These are phyloP conservation scores for Pogonomyrmex barbatus DNA, from an alignment of 1,140 invertebrate genomes.

Conservation along the genomic window DNA sequence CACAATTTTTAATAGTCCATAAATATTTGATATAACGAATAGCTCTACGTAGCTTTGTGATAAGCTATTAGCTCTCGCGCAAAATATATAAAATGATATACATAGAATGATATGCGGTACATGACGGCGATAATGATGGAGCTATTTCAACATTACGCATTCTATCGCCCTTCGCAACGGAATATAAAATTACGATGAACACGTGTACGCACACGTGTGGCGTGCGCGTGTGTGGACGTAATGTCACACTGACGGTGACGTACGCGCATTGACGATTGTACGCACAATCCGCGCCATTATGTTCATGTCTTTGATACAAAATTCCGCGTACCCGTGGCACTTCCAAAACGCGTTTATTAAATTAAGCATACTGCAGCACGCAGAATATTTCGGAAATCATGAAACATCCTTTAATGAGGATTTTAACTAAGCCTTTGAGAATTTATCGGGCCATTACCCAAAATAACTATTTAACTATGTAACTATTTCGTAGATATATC, in stretches of 20 bases:
- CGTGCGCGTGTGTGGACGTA: neutral
- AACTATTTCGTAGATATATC: neutral
- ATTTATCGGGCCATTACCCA: conserved; percentile 31
- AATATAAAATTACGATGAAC: conserved; percentile 57
- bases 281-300: conserved; percentile 61
- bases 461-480: conserved; percentile 32
- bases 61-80: conserved; percentile 44
- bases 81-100: conserved; percentile 57
- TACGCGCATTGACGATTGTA: conserved; percentile 55
- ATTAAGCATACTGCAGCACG: conserved; percentile 32
- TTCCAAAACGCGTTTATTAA: conserved; percentile 56
- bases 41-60: conserved; percentile 41
- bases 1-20: conserved; percentile 39
- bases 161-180: conserved; percentile 53
- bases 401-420: conserved; percentile 49
- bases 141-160: conserved; percentile 62
- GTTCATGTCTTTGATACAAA: conserved; percentile 58
- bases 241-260: conserved; percentile 18
- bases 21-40: conserved; percentile 57
- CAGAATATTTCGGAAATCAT: conserved; percentile 53
- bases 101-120: conserved; percentile 56
- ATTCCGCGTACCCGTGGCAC: conserved; percentile 43
- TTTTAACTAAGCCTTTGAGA: conserved; percentile 52
- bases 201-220: too few species aligned
- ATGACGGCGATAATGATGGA: conserved; percentile 55